Percentiles rank a stretch among this genome's conserved stretches.
Conservation (phyloP, 1,140 invertebrate species). For the Muscidifurax raptorellus region DNA sequence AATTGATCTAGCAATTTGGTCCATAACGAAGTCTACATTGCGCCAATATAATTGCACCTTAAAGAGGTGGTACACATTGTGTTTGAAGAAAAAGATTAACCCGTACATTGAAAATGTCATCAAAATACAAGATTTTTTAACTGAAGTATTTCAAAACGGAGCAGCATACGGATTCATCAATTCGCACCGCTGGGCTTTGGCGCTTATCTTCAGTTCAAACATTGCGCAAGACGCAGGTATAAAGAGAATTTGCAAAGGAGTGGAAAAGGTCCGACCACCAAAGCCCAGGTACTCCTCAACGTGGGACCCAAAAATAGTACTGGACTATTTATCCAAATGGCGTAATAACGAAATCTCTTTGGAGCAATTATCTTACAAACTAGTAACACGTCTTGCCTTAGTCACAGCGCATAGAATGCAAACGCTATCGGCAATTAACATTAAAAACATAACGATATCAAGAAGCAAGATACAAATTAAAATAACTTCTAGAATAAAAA, state of each 20-base stretch:
- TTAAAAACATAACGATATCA: conserved; percentile 11
- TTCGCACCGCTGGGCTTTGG: conserved; percentile 36
- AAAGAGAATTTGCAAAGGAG: conserved; percentile 57
- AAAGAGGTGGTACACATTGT: no score
- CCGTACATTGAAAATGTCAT: conserved; percentile 3
- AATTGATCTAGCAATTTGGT: conserved; percentile 25
- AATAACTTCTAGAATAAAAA: conserved; percentile 44
- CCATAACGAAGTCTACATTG: not conserved
- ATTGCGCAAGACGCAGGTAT: conserved; percentile 36
- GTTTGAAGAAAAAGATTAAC: no score
- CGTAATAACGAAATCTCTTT: conserved; percentile 48
- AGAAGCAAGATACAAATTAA: conserved; percentile 37
- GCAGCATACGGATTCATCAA: conserved; percentile 32
- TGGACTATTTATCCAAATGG: conserved; percentile 2
- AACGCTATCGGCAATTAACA: conserved; percentile 46
- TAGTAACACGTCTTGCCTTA: conserved; percentile 51
- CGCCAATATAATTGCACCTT: conserved; percentile 29
- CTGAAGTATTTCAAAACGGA: conserved; percentile 38
- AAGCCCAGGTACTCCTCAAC: conserved; percentile 54
- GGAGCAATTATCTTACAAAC: conserved; percentile 55
- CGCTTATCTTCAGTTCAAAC: conserved; percentile 15
- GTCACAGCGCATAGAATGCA: conserved; percentile 55
- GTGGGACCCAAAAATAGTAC: conserved; percentile 49
- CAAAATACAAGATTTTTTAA: conserved; percentile 38
- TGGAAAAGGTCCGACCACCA: conserved; percentile 50